phyloP scores from a whole-genome alignment of 1,140 invertebrate genomes.

The Drosophila pallidifrons region DNA sequence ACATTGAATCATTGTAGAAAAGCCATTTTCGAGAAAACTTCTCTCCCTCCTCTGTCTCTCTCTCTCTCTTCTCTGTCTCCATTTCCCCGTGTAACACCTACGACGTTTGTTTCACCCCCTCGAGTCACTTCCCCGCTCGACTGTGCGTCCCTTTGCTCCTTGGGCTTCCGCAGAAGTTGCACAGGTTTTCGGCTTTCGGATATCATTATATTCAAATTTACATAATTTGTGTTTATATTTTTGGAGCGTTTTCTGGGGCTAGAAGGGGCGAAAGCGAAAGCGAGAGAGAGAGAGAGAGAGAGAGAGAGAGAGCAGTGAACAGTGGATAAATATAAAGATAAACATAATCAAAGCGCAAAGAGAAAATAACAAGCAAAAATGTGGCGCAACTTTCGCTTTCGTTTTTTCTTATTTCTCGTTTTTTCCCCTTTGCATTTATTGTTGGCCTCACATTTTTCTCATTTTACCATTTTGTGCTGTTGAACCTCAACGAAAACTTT shows the following conservation, averaged over 20 bases:
- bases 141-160: no score
- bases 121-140: no score
- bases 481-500: conserved; percentile 57
- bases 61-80: no score
- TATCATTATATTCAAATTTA: conserved; percentile 80
- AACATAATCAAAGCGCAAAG: conserved; percentile 67
- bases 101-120: no score
- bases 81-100: neutral
- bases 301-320: no score
- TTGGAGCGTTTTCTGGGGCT: conserved; percentile 35
- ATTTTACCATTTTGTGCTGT: conserved; percentile 2
- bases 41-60: neutral
- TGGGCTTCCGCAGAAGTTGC: neutral
- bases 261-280: neutral
- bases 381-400: conserved; percentile 48
- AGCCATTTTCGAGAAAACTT: conserved; percentile 29
- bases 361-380: conserved; percentile 66
- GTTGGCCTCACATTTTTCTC: neutral
- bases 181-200: conserved; percentile 47
- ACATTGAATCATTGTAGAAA: conserved; percentile 24
- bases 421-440: conserved; percentile 3
- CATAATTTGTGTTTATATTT: conserved; percentile 77
- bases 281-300: neutral
- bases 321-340: conserved; percentile 62
- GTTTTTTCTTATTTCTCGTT: conserved; percentile 1